Conservation (phyloP, 1,140 invertebrate species). For the Laupala kohalensis region DNA sequence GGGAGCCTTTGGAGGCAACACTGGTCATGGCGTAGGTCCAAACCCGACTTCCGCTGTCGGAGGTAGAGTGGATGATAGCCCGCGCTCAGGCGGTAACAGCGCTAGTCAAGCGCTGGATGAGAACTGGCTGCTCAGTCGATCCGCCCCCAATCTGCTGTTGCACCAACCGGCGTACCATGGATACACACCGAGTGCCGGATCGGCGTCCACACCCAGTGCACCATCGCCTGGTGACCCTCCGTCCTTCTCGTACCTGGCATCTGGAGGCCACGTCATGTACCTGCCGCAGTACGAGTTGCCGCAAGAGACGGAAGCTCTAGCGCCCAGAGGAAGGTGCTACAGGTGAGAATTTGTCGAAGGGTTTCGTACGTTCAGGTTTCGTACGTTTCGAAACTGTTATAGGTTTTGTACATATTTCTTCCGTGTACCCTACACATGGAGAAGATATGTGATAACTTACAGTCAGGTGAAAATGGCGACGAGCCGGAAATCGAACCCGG, state of each 20-base stretch:
- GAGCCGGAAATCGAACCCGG: no score
- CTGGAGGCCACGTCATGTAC: conserved; percentile 63
- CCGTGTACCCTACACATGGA: no score
- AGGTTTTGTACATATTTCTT: no score
- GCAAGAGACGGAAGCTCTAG: conserved; percentile 2
- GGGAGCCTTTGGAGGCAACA: conserved; percentile 37
- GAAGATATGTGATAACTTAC: no score
- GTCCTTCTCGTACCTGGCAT: conserved; percentile 26
- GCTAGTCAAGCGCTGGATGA: conserved; percentile 37
- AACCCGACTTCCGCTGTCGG: no score
- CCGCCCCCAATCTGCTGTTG: conserved; percentile 55
- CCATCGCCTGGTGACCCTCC: conserved; percentile 5
- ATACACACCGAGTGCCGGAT: not conserved
- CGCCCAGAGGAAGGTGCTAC: conserved; percentile 3
- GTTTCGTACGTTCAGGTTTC: no score
- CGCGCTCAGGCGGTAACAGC: conserved; percentile 31
- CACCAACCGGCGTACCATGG: conserved; percentile 14
- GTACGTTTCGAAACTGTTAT: no score
- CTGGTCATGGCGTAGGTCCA: conserved; percentile 16
- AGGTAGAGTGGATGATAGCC: no score
- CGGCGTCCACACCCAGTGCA: conserved; percentile 18
- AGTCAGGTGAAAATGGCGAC: no score
- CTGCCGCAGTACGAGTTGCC: conserved; percentile 46
- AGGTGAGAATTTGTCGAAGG: no score
- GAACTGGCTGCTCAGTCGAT: conserved; percentile 65